Evolutionary conservation across 1,140 invertebrate genomes (phyloP).

Genomic region (Penaeus indicus): DNA sequence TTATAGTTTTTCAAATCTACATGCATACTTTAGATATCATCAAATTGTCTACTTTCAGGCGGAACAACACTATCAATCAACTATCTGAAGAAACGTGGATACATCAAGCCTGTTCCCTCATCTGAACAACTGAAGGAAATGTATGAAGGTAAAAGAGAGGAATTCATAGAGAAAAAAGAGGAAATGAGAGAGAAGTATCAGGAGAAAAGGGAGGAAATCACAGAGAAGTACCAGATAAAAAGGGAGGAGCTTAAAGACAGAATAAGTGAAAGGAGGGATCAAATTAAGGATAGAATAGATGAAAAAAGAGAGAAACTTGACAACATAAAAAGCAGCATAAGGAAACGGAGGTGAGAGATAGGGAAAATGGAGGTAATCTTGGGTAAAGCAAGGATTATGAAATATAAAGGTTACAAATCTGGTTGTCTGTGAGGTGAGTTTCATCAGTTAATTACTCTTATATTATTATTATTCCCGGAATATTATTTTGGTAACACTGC

Average conservation of each 20-base stretch:
- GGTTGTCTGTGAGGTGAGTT: too few relatives aligned
- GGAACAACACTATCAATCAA: conserved; percentile 64
- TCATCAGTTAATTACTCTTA: too few relatives aligned
- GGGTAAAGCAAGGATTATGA: too few relatives aligned
- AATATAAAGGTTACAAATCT: too few relatives aligned
- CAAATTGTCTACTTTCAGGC: conserved; percentile 39
- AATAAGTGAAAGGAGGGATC: conserved; percentile 36
- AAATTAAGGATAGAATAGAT: conserved; percentile 37
- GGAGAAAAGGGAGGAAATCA: conserved; percentile 59
- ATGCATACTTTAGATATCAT: not conserved
- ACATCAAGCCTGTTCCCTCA: conserved; percentile 65
- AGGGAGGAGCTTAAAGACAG: conserved; percentile 51
- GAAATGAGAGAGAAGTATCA: conserved; percentile 62
- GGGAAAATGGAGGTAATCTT: too few relatives aligned
- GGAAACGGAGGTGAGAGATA: too few relatives aligned
- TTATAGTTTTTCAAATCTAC: not conserved
- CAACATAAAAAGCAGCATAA: too few relatives aligned
- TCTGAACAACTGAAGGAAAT: conserved; percentile 63
- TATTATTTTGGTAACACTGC: too few relatives aligned
- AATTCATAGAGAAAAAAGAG: conserved; percentile 59
- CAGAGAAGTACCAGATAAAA: conserved; percentile 56
- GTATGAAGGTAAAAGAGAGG: conserved; percentile 65
- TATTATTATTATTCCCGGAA: too few relatives aligned
- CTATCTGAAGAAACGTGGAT: conserved; percentile 65
- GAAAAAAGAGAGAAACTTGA: conserved; percentile 34